These are phyloP conservation scores for Orussus abietinus DNA, from an alignment of 1,140 invertebrate species.

Conservation along the genomic window DNA sequence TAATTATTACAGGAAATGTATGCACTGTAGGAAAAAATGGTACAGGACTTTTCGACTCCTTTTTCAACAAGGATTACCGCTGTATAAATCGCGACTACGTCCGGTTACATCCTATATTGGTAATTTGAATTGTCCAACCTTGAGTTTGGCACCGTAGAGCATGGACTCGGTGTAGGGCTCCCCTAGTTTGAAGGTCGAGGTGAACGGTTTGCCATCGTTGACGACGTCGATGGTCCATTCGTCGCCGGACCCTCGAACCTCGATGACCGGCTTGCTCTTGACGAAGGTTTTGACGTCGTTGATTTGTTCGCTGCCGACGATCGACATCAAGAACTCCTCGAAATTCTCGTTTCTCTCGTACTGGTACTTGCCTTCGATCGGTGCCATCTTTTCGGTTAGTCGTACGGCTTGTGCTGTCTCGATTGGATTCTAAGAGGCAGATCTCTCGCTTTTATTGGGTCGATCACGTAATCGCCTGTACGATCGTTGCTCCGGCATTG, in stretches of 20 bases:
- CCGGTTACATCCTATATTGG: not conserved
- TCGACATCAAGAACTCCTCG: constrained; percentile 40
- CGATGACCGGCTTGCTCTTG: constrained; percentile 34
- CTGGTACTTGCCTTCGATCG: constrained; percentile 45
- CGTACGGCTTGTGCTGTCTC: no score
- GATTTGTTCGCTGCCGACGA: constrained; percentile 27
- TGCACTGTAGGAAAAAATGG: no score
- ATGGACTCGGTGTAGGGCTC: constrained; percentile 42
- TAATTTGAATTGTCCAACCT: constrained; percentile 29
- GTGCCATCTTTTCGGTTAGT: constrained; percentile 40
- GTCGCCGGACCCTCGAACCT: constrained; percentile 31
- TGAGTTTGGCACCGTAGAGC: constrained; percentile 34
- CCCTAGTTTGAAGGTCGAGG: constrained; percentile 37
- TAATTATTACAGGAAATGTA: no score
- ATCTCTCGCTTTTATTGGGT: no score
- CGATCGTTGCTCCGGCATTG: no score
- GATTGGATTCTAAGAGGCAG: no score
- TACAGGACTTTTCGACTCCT: no score
- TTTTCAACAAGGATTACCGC: no score
- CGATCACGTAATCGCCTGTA: no score
- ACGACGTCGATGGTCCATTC: constrained; percentile 36
- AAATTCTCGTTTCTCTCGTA: constrained; percentile 41
- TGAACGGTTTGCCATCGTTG: constrained; percentile 32
- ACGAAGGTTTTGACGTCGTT: constrained; percentile 25
- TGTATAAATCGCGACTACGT: not conserved